Evolutionary conservation across 30 jellyfish, hydroid and myxozoan species (phyloP).

Genomic region (Aurelia aurita): DNA sequence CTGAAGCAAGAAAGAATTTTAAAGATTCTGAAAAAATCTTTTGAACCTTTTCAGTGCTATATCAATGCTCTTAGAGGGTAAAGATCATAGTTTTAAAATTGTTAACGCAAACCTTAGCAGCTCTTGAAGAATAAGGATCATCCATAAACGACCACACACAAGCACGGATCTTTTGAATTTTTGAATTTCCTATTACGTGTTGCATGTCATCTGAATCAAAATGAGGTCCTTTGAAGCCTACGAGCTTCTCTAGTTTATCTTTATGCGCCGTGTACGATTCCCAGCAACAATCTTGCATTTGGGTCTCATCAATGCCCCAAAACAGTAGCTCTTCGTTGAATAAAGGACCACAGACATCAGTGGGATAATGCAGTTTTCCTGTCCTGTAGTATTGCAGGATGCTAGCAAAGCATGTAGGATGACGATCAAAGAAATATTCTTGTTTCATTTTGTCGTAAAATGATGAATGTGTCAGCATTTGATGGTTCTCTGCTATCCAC

Average conservation of each 20-base stretch:
- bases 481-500: conserved; percentile 90
- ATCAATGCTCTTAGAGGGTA: no score
- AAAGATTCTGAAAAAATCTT: no score
- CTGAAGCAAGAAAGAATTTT: no score
- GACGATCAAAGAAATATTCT: conserved; percentile 92
- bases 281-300: conserved; percentile 96
- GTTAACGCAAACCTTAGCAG: conserved; percentile 75
- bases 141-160: conserved; percentile 83
- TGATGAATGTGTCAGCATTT: conserved; percentile 71
- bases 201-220: conserved; percentile 65
- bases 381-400: conserved; percentile 86
- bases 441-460: conserved; percentile 79
- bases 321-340: conserved; percentile 80
- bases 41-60: no score
- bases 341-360: conserved; percentile 93
- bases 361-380: conserved; percentile 90
- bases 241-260: conserved; percentile 85
- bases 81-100: not conserved
- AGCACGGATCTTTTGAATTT: conserved; percentile 47
- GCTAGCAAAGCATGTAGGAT: conserved; percentile 87
- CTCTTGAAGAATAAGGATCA: conserved; percentile 90
- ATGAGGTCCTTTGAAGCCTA: conserved; percentile 95
- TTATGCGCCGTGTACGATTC: conserved; percentile 89
- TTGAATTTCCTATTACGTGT: conserved; percentile 32
- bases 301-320: conserved; percentile 96